Base-by-base conservation (phyloP, 2,113 vertebrate species). In the Planiliza haematocheilus region DNA sequence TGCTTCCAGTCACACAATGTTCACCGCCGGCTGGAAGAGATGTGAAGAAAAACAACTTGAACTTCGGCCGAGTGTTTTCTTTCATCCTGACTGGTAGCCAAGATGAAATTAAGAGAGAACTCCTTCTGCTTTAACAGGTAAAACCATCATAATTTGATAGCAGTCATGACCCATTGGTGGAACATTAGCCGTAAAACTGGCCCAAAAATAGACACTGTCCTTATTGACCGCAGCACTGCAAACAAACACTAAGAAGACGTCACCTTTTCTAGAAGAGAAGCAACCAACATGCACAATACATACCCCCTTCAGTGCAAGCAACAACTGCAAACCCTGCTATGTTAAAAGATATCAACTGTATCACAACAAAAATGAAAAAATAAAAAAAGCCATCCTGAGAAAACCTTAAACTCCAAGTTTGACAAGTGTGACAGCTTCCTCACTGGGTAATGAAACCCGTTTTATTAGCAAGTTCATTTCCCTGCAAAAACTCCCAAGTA, bases 371-470 rank as follows among this genome's bases (percentile, higher is more conserved):
- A 43, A 7, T 21, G 14, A 2, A 14, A 49, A 51, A 46, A 16
- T 24, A 51, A 46, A 57, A 51, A 39, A 60, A 49, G 17, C 0
- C 1, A 60, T 38, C 41, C 36, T 9, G 51, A 74, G 42, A 63
- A 76, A 82, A 74, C 14, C 24, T 39, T 51, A 8, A 72, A 56
- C 36, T 58, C 18, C 21, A 48, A 61, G 39, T 76, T 58, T 80
- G 75, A 70, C 24, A 67, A 76, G 75, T 46, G 79, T 51, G 37
- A 71, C 68, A 66, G 45, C 68, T 83, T 81, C 64, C 57, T 65
- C 11, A 18, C 17, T 4, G 39, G 38, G 57, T 65, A 53, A 64
- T 70, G 67, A 85, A 80, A 7, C 39, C 4, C 10, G 56, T 66
- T 82, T 83, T 80, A 74, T 62, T 39, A 65, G 46, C 37, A 42